Conservation (phyloP, 2,797 vertebrate genomes). For the Mallotus villosus region DNA sequence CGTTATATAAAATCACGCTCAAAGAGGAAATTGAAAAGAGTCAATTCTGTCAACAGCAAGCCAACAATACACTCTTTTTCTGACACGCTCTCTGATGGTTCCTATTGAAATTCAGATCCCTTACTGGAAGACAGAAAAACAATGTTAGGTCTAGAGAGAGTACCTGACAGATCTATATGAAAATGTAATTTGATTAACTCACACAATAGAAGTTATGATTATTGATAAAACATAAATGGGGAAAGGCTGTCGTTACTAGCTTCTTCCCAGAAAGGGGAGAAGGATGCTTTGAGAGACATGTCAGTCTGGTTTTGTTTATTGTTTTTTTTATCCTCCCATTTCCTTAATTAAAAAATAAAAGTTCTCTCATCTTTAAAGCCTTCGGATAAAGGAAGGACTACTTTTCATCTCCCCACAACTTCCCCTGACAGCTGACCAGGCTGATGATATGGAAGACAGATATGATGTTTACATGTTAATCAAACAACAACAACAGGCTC, state of each 20-base stretch:
- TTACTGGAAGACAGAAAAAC: constrained; percentile 1
- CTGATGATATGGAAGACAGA: too few relatives aligned
- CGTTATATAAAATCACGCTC: constrained; percentile 8
- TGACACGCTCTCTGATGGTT: neutral
- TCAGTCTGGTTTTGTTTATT: too few relatives aligned
- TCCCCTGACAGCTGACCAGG: constrained; percentile 34
- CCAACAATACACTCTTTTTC: neutral
- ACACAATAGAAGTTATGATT: constrained; percentile 1
- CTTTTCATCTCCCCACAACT: constrained; percentile 37
- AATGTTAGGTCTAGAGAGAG: neutral
- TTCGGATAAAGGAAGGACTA: constrained; percentile 26
- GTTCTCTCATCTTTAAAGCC: constrained; percentile 41
- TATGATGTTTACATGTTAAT: too few relatives aligned
- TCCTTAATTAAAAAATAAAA: constrained; percentile 36
- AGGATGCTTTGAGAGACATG: constrained; percentile 13
- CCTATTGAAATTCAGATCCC: neutral
- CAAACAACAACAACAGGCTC: too few relatives aligned
- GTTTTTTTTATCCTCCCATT: neutral
- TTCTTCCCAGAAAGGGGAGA: neutral
- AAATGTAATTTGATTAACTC: neutral
- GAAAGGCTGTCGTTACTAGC: neutral
- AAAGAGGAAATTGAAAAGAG: neutral
- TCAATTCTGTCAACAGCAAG: neutral
- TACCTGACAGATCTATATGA: constrained; percentile 5
- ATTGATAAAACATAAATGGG: constrained; percentile 11